Evolutionary conservation across 2,888 invertebrate genomes (phyloP).

Genomic region (Ischnura elegans): DNA sequence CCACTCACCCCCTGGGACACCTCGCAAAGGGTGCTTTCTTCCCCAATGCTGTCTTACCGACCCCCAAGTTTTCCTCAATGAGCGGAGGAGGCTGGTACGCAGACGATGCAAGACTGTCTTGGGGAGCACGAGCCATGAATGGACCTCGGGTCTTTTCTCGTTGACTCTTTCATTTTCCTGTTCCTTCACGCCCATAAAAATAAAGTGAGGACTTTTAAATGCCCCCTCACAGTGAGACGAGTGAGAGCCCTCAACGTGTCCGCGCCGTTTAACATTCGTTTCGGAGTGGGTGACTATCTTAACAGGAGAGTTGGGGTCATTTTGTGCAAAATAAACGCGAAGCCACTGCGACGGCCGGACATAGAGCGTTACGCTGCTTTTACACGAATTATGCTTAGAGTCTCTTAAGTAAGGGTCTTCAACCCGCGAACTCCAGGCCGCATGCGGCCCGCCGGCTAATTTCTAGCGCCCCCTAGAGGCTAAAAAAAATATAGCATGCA

Average conservation of each 20-base stretch:
- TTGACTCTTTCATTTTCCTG: not conserved
- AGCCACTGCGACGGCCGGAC: no score
- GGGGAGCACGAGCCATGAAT: not conserved
- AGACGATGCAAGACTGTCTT: no score
- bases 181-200: not conserved
- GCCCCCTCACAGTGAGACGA: not conserved
- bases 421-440: no score
- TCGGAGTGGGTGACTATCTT: not conserved
- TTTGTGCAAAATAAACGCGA: no score
- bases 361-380: no score
- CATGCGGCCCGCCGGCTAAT: no score
- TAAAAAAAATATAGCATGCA: no score
- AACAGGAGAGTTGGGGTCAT: no score
- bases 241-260: not conserved
- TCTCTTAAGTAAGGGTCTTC: no score
- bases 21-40: not conserved
- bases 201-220: not conserved
- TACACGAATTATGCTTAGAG: no score
- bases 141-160: not conserved
- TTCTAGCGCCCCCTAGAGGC: no score
- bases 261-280: not conserved
- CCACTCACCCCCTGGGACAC: not conserved
- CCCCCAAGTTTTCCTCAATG: not conserved
- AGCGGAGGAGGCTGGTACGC: not conserved
- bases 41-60: not conserved